Evolutionary conservation across 2,113 vertebrate species (phyloP).

Genomic region (Acanthochromis polyacanthus): DNA sequence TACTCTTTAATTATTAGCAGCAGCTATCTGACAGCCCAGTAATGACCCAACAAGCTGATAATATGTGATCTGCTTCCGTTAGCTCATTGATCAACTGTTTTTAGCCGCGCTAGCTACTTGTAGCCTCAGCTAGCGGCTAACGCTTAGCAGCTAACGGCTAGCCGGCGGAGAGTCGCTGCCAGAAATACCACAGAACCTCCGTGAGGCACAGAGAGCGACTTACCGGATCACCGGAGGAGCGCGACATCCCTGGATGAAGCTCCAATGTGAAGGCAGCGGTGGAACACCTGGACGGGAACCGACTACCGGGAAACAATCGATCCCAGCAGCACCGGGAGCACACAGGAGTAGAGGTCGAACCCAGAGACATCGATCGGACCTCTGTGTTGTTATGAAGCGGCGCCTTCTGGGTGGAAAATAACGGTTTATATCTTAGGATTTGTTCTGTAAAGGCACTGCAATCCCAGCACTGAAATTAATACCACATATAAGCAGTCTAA

Average conservation of each 20-base stretch:
- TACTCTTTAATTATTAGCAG: no score
- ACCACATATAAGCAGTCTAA: no score
- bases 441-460: no score
- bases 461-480: no score
- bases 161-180: no score
- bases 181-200: background rate
- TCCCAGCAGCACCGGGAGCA: conserved; percentile 13
- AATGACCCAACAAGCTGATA: background rate
- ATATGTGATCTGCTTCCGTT: background rate
- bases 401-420: no score
- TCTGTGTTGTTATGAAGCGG: no score
- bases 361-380: conserved; percentile 34
- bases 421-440: no score
- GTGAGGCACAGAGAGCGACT: background rate
- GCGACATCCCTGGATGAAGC: conserved; percentile 47
- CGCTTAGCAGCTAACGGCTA: background rate
- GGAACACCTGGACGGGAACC: conserved; percentile 26
- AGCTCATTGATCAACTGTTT: background rate
- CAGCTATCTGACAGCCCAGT: background rate
- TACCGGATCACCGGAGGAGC: conserved; percentile 50
- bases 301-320: conserved; percentile 55
- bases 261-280: background rate
- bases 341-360: conserved; percentile 8
- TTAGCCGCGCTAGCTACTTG: conserved; percentile 21
- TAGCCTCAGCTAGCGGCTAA: conserved; percentile 56